A percentile compares a stretch with the other conserved stretches of the same genome.
These are phyloP conservation scores for Anolis sagrei DNA, from an alignment of 2,113 vertebrate genomes.

Conservation along the genomic window DNA sequence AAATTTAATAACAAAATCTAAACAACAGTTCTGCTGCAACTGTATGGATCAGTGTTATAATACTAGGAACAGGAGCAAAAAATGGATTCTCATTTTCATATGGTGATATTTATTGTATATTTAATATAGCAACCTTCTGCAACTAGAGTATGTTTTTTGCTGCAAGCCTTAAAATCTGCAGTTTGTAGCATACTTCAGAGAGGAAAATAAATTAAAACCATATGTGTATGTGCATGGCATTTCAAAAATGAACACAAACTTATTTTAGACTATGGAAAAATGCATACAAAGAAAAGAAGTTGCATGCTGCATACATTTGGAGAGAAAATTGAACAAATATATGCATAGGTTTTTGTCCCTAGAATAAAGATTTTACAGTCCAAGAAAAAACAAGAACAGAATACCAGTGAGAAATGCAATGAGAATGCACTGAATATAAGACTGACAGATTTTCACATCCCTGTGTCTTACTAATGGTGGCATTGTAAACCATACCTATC, in stretches of 20 bases:
- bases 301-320: background rate
- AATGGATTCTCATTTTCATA: no score
- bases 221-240: background rate
- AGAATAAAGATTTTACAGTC: background rate
- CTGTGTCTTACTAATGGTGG: slow-evolving; percentile 6
- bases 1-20: slow-evolving; percentile 21
- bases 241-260: background rate
- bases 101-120: no score
- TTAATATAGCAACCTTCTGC: no score
- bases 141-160: no score
- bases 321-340: background rate
- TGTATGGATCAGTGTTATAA: slow-evolving; percentile 6
- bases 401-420: background rate
- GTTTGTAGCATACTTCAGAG: background rate
- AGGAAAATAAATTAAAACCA: no score
- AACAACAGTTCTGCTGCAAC: background rate
- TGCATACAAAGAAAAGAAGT: background rate
- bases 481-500: slow-evolving; percentile 45
- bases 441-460: slow-evolving; percentile 12
- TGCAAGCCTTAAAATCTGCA: background rate
- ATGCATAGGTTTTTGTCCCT: background rate
- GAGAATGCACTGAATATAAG: background rate
- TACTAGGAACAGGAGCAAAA: background rate
- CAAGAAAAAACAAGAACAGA: background rate
- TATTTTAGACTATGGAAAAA: background rate